Conservation (phyloP, 1,140 invertebrate species). For the Amphibalanus amphitrite region DNA sequence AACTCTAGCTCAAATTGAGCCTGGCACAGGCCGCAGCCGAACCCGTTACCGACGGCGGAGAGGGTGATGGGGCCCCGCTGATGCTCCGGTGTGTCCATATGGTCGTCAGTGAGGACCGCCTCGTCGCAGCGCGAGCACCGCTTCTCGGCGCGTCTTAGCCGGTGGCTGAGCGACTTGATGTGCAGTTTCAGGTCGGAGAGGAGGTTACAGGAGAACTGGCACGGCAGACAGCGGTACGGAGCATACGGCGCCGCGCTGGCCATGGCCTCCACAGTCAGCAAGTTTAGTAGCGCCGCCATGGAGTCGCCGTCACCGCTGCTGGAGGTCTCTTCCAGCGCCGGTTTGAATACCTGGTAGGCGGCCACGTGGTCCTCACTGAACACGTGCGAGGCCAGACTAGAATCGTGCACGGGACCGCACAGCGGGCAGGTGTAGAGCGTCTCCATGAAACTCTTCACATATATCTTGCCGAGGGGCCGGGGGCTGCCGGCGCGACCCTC, state of each 20-base stretch:
- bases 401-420: not conserved
- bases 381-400: not conserved
- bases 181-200: slow-evolving; percentile 12
- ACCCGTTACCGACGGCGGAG: not conserved
- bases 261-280: not conserved
- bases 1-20: not conserved
- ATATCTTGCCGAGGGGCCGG: too few relatives aligned
- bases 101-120: not conserved
- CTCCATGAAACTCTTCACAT: too few relatives aligned
- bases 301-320: too few relatives aligned
- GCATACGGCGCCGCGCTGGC: not conserved
- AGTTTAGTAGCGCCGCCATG: not conserved
- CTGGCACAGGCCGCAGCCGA: not conserved
- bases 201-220: slow-evolving; percentile 13
- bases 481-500: too few relatives aligned
- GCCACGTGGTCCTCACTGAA: not conserved
- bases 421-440: not conserved
- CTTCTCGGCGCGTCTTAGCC: not conserved
- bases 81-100: not conserved
- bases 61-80: not conserved
- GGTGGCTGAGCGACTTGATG: not conserved
- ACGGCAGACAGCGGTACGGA: not conserved
- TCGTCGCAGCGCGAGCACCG: not conserved
- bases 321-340: not conserved
- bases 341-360: not conserved